Percentiles rank a stretch among this genome's conserved stretches.
Evolutionary conservation across 2,113 vertebrate genomes (phyloP).

Genomic region (Callopanchax toddi): DNA sequence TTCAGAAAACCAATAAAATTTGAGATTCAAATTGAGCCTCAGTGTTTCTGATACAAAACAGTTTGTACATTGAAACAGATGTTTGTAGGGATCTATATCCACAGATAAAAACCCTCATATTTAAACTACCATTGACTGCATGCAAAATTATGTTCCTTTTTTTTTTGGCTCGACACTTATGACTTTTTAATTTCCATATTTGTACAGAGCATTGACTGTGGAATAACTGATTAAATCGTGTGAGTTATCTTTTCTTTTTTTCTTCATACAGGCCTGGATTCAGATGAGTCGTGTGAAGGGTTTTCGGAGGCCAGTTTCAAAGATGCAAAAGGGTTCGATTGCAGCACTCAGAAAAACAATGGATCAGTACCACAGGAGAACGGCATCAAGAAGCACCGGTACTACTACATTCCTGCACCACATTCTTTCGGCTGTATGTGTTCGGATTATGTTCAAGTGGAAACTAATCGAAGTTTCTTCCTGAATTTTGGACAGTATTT

Average conservation of each 20-base stretch:
- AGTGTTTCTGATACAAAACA: constrained; percentile 22
- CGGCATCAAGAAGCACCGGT: constrained; percentile 93
- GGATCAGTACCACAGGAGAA: constrained; percentile 87
- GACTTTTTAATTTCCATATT: not conserved
- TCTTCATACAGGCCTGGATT: constrained; percentile 88
- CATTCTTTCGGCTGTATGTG: constrained; percentile 15
- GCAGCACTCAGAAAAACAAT: constrained; percentile 79
- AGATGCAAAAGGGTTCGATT: constrained; percentile 79
- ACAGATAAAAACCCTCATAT: not conserved
- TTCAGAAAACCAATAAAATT: constrained; percentile 31
- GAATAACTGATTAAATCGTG: not conserved
- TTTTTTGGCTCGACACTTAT: not conserved
- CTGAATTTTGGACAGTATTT: not conserved
- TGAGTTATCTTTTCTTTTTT: not conserved
- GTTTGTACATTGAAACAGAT: constrained; percentile 2
- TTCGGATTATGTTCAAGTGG: not conserved
- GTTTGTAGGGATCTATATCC: not conserved
- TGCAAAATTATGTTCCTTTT: not conserved
- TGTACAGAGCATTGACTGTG: not conserved
- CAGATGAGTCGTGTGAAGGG: constrained; percentile 91
- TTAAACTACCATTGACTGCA: not conserved
- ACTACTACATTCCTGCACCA: constrained; percentile 53
- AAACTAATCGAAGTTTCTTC: not conserved
- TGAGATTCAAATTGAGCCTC: constrained; percentile 18
- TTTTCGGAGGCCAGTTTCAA: constrained; percentile 89